These are phyloP conservation scores for Pangasius djambal DNA, from an alignment of 2,797 vertebrate species.

Conservation along the genomic window DNA sequence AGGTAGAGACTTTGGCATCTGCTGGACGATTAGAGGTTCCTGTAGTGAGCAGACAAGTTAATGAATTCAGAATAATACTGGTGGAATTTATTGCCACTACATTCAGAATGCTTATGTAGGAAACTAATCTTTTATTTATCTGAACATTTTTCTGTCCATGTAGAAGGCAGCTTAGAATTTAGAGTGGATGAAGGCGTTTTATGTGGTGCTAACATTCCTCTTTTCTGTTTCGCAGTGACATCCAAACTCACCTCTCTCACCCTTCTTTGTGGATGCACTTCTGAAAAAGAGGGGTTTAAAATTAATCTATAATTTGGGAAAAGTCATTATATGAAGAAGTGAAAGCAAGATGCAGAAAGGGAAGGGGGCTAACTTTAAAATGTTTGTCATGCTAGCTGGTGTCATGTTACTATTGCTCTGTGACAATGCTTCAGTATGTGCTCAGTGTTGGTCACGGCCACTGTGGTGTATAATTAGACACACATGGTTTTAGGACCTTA, in stretches of 20 bases:
- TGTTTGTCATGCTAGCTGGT: conserved; percentile 47
- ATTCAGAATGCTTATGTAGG: background rate
- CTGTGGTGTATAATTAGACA: conserved; percentile 66
- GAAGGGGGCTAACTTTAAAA: conserved; percentile 55
- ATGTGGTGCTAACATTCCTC: background rate
- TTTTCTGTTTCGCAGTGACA: background rate
- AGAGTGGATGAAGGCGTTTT: background rate
- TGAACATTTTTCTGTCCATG: background rate
- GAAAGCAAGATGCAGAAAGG: conserved; percentile 22
- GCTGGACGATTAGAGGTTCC: conserved; percentile 65
- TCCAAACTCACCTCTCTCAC: conserved; percentile 65
- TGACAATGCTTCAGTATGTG: conserved; percentile 51
- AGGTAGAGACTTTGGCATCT: conserved; percentile 60
- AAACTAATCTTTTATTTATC: background rate
- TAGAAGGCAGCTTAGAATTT: background rate
- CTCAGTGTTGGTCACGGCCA: conserved; percentile 46
- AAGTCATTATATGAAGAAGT: background rate
- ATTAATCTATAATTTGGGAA: background rate
- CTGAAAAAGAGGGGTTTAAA: conserved; percentile 63
- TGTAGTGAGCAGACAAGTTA: conserved; percentile 43
- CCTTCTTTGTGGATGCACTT: conserved; percentile 66
- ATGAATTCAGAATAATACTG: background rate
- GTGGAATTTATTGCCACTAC: background rate
- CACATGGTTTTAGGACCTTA: conserved; percentile 37
- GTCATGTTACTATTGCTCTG: conserved; percentile 65